Base-by-base conservation (phyloP, 2,797 vertebrate species). In the Avahi laniger region DNA sequence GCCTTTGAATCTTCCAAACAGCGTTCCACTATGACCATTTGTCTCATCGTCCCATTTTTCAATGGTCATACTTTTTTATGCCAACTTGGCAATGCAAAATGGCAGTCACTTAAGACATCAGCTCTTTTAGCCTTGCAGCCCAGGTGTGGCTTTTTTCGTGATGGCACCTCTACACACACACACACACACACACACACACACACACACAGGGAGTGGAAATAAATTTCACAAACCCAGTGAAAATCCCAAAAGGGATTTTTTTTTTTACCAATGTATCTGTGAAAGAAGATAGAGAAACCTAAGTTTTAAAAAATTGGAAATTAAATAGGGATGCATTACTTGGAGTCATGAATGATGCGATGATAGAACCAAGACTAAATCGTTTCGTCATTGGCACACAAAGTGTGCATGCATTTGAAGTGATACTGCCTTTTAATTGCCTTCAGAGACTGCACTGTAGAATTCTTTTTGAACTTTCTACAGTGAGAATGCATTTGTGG, bases 381-480 rank as follows among this genome's bases (percentile, higher is more conserved):
- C 70, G 22, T 84, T 67, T 43, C 10, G 1, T 89, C 73, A 72
- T 7, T 41, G 14, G 65, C 2, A 1, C 54, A 28, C 38, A 46
- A 18, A 48, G 18, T 63, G 0, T 61, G 12, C 30, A 0, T 54
- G 33, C 59, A 46, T 61, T 69, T 89, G 85, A 67, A 48, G 50
- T 48, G 88, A 80, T 75, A 38, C 13, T 94, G 54, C 38, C 61
- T 89, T 61, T 65, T n/a, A 65, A 46, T 41, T 94, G 46, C 38
- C 52, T 85, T 78, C 69, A 83, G 92, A 91, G 59, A 69, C 78
- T 43, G 15, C 43, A n/a, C 33, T 59, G 76, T 50, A 15, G 24
- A 80, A 63, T 94, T 85, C 46, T 80, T 72, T 67, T 41, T 85
- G 43, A 69, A 43, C 54, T 89, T 79, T 79, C 83, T 76, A 38